These are phyloP conservation scores for Eidolon helvum DNA, from an alignment of 2,113 vertebrate species.

Conservation along the genomic window DNA sequence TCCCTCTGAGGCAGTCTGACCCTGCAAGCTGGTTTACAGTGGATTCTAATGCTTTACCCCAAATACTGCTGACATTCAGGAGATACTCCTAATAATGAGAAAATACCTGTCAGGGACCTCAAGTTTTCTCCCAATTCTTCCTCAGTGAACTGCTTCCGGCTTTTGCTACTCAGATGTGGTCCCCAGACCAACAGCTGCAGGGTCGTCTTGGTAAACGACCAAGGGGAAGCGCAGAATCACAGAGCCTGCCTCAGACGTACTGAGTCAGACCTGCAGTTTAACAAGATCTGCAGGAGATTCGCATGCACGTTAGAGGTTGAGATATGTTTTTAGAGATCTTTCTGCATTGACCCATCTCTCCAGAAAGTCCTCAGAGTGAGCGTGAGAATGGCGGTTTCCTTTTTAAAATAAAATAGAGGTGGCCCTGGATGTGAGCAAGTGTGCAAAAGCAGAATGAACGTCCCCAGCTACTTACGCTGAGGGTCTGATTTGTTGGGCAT, in stretches of 20 bases:
- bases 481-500: accelerated
- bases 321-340: background rate
- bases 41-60: background rate
- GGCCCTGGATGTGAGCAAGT: background rate
- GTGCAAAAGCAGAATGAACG: accelerated
- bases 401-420: background rate
- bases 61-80: background rate
- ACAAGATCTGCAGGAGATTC: background rate
- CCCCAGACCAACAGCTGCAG: background rate
- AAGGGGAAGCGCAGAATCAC: background rate
- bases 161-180: background rate
- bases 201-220: accelerated
- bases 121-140: background rate
- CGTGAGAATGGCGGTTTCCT: background rate
- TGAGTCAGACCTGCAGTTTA: background rate
- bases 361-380: background rate
- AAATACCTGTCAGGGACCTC: background rate
- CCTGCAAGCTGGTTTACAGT: background rate
- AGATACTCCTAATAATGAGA: background rate
- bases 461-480: background rate
- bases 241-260: accelerated
- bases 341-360: accelerated
- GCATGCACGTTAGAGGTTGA: accelerated
- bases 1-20: background rate
- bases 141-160: accelerated